Conservation (phyloP, 2,888 invertebrate species). For the Amphipyra berbera region DNA sequence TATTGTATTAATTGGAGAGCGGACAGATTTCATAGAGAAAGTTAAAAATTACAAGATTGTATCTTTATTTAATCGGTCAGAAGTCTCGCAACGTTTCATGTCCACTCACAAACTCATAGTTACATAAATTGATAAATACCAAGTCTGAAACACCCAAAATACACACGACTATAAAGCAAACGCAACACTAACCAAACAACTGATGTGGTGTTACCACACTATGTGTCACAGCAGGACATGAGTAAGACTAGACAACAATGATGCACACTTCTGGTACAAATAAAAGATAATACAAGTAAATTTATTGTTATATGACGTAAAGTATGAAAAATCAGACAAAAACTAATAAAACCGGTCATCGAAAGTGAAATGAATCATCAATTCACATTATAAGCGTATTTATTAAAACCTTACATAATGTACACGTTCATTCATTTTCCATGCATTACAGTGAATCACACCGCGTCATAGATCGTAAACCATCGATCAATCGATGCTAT, state of each 20-base stretch:
- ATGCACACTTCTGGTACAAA: conserved; percentile 31
- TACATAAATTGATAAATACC: conserved; percentile 2
- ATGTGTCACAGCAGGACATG: conserved; percentile 35
- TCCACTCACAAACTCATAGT: not conserved
- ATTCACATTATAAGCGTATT: conserved; percentile 28
- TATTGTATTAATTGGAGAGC: conserved; percentile 1
- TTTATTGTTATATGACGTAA: conserved; percentile 15
- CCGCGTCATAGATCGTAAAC: conserved; percentile 20
- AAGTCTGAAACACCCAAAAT: conserved; percentile 10
- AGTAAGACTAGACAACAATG: conserved; percentile 23
- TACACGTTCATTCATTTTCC: conserved; percentile 39
- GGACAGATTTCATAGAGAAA: not conserved
- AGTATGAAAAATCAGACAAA: conserved; percentile 14
- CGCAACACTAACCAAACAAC: conserved; percentile 10
- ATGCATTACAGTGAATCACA: conserved; percentile 31
- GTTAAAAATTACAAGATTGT: not conserved
- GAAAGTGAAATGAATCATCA: conserved; percentile 43
- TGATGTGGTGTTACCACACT: conserved; percentile 7
- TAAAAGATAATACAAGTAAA: conserved; percentile 6
- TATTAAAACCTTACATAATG: conserved; percentile 34
- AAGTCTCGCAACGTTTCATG: not conserved
- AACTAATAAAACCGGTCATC: conserved; percentile 1
- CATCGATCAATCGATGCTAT: conserved; percentile 13
- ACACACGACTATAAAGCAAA: not conserved
- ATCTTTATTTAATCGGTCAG: not conserved